Evolutionary conservation across 2,113 vertebrate genomes (phyloP).

Genomic region (Hystrix cristata): DNA sequence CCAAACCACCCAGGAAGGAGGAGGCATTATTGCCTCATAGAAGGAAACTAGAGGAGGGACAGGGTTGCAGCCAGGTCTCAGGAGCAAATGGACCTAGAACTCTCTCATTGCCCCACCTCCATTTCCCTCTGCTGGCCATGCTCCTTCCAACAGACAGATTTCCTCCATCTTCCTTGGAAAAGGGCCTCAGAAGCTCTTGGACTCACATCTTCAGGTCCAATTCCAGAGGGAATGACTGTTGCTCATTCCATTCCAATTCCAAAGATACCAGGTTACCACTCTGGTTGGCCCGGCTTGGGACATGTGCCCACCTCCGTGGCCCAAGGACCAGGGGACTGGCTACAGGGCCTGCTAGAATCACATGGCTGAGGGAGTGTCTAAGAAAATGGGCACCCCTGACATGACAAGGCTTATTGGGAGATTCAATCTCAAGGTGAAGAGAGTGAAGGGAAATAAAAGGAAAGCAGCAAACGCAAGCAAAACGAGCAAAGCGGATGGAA

Average conservation of each 20-base stretch:
- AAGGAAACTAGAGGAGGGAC: not conserved
- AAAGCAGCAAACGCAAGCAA: not conserved
- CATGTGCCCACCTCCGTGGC: not conserved
- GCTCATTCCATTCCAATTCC: not conserved
- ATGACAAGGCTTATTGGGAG: not conserved
- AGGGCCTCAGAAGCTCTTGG: not conserved
- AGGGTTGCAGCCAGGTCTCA: not conserved
- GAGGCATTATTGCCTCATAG: not conserved
- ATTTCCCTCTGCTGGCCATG: not conserved
- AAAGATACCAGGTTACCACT: not conserved
- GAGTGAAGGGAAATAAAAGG: not conserved
- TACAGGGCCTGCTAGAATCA: not conserved
- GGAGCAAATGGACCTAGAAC: not conserved
- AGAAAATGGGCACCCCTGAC: not conserved
- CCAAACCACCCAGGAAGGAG: not conserved
- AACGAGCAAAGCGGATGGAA: not conserved
- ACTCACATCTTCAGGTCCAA: not conserved
- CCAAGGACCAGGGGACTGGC: not conserved
- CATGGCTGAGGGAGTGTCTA: rapidly evolving
- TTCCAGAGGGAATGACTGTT: not conserved
- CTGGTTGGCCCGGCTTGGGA: not conserved
- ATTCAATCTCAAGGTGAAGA: not conserved
- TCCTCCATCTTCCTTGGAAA: not conserved
- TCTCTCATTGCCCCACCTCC: not conserved
- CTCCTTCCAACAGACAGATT: not conserved